These are phyloP conservation scores for Hypomesus transpacificus DNA, from an alignment of 2,113 vertebrate species.

Conservation along the genomic window DNA sequence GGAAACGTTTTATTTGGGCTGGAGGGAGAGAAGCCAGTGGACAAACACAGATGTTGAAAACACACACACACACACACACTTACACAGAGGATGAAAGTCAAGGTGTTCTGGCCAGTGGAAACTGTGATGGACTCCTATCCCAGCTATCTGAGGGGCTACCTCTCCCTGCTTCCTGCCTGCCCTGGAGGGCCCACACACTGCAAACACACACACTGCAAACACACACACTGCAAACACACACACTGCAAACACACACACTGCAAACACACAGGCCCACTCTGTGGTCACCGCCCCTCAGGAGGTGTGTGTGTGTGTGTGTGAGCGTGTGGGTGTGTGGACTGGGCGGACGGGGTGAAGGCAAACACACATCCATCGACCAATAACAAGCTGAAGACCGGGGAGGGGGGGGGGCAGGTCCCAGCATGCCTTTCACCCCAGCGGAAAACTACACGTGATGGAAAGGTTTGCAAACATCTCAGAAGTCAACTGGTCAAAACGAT, in stretches of 20 bases:
- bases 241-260: no score
- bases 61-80: background rate
- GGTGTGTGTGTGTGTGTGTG: background rate
- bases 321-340: background rate
- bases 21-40: no score
- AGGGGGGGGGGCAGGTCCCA: background rate
- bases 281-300: no score
- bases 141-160: no score
- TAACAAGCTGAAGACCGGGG: background rate
- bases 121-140: no score
- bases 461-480: no score
- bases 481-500: no score
- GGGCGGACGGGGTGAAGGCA: background rate
- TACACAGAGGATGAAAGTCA: background rate
- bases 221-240: background rate
- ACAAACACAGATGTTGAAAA: no score
- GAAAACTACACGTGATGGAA: no score
- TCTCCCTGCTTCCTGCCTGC: no score
- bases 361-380: background rate
- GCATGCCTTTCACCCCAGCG: background rate
- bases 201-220: background rate
- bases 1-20: slow-evolving; percentile 4
- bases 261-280: background rate
- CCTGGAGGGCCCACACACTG: background rate
- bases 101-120: no score